phyloP scores from a whole-genome alignment of 2,113 vertebrate genomes.

The Psammodynastes pulverulentus region DNA sequence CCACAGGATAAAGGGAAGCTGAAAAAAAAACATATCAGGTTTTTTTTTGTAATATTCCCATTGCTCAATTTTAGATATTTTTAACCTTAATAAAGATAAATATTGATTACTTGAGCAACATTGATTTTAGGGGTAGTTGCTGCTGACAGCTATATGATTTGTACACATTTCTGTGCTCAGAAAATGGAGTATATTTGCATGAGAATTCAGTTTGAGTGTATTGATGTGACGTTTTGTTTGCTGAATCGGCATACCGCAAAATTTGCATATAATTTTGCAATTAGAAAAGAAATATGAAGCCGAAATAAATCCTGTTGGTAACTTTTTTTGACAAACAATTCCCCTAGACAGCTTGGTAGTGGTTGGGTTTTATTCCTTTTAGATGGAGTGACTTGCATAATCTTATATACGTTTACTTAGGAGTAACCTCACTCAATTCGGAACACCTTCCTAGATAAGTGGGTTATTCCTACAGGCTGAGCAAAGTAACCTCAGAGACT shows the following conservation, averaged over 20 bases:
- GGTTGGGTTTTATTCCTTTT: neutral
- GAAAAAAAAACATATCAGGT: conserved; percentile 37
- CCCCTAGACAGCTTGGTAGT: fast-evolving
- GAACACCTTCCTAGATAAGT: neutral
- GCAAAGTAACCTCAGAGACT: neutral
- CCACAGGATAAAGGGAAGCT: conserved; percentile 15
- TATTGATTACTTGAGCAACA: conserved; percentile 54
- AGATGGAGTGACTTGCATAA: neutral
- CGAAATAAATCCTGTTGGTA: conserved; percentile 1
- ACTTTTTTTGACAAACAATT: neutral
- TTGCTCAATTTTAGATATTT: conserved; percentile 20
- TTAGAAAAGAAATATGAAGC: conserved; percentile 39
- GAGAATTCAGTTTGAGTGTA: conserved; percentile 38
- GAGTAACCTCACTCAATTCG: neutral
- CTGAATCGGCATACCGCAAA: conserved; percentile 20
- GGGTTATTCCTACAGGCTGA: neutral
- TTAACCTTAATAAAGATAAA: conserved; percentile 56
- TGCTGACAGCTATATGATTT: conserved; percentile 61
- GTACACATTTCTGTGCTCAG: conserved; percentile 34
- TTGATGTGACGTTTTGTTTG: neutral
- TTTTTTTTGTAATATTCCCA: conserved; percentile 36
- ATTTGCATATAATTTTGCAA: conserved; percentile 3
- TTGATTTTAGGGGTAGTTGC: conserved; percentile 45
- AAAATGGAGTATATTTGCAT: conserved; percentile 33
- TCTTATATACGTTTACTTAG: neutral